Base-by-base conservation (phyloP, 1,140 invertebrate genomes). In the Telenomus remus region DNA sequence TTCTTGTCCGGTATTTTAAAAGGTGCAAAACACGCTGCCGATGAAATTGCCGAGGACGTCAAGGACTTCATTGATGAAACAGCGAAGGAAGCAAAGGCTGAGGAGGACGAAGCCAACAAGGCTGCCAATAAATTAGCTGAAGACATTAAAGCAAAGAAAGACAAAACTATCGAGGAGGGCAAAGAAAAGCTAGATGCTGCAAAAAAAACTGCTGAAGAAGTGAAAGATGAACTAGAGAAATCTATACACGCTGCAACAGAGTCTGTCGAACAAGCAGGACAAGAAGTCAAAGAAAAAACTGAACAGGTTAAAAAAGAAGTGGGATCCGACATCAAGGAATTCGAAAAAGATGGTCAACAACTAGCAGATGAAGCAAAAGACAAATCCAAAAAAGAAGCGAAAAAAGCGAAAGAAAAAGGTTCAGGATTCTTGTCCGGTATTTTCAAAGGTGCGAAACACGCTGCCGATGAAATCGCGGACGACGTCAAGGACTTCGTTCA, bases 341-440 rank as follows among this genome's bases (percentile, higher is more conserved):
- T 27, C 1, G 19, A 27, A 27, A 27, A 27, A 27, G 19, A 27
- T 27, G 19, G 6, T 27, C n/a, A n/a, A 27, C 19, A 6, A 27
- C 19, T 27, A n/a, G n/a, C n/a, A n/a, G 19, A 27, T 3, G 19
- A 27, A 27, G 19, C 6, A 3, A 27, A 27, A 27, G 19, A 27
- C 19, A 27, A 15, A 33, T 8, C 12, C 39, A 13, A 27, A 27
- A 55, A 83, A 54, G 82, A 82, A 50, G 61, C 69, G 0, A 83
- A 83, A 6, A 86, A 82, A 53, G 34, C 53, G 0, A 82, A 85
- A 34, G 82, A 80, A 0, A 83, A 81, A 47, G 49, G 35, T 14
- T 13, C 51, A 46, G 43, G 65, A 7, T 68, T 76, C 14, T 56
- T 82, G 0, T 78, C 76, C 1, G 79, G 75, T 0, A 78, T 83